Percentiles rank a stretch among this genome's conserved stretches.
These are phyloP conservation scores for Gallinago solitaria DNA, from an alignment of 2,797 vertebrate species.

Conservation along the genomic window DNA sequence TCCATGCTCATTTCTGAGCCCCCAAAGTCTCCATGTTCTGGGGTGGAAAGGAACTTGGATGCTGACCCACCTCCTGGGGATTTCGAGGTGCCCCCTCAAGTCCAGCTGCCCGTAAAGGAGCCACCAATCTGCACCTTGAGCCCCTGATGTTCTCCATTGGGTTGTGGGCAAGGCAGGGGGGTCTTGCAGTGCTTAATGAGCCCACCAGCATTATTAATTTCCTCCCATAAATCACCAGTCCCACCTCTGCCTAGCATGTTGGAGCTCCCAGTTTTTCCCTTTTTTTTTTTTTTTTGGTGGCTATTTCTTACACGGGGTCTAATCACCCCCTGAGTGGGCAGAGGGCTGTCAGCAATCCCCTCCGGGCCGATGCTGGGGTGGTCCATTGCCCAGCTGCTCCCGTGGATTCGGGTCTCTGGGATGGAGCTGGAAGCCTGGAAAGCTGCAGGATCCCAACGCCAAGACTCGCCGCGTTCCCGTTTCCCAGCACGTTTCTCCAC, in stretches of 20 bases:
- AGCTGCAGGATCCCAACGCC: fast-evolving
- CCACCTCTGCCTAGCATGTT: too few relatives aligned
- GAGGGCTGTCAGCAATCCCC: background rate
- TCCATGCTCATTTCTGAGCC: background rate
- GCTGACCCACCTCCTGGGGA: background rate
- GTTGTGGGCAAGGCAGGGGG: background rate
- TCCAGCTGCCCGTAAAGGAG: background rate
- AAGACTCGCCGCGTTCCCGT: background rate
- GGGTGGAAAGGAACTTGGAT: background rate
- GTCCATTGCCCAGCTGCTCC: background rate
- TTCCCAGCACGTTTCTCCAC: background rate
- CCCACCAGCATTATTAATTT: background rate
- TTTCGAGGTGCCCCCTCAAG: background rate
- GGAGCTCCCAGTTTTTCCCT: background rate
- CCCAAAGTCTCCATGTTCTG: background rate
- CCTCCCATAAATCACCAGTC: background rate
- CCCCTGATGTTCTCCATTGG: background rate
- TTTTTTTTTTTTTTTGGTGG: too few relatives aligned
- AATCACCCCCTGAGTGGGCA: background rate
- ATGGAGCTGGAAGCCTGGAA: background rate
- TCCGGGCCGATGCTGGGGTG: background rate
- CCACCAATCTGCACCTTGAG: fast-evolving
- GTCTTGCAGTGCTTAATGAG: background rate
- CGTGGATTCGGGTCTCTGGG: background rate
- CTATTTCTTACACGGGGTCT: background rate